Percentiles rank a stretch among this genome's conserved stretches.
These are phyloP conservation scores for Danio tinwini DNA, from an alignment of 2,797 vertebrate genomes.

Conservation along the genomic window DNA sequence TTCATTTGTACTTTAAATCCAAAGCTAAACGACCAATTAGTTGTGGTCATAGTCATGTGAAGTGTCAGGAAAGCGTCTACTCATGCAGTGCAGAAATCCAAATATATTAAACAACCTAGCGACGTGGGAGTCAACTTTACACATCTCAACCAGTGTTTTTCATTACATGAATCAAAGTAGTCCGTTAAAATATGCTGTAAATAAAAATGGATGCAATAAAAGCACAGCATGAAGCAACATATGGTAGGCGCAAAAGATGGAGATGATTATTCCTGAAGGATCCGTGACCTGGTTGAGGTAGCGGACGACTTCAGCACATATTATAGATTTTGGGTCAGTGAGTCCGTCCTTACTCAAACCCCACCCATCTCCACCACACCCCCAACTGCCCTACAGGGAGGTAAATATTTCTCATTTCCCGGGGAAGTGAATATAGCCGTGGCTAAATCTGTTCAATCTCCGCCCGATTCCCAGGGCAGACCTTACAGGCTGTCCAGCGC, in stretches of 20 bases:
- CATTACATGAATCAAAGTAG: conserved; percentile 36
- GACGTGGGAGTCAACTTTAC: background rate
- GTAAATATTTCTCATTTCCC: conserved; percentile 61
- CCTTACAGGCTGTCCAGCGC: conserved; percentile 35
- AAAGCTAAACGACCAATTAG: background rate
- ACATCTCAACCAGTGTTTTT: conserved; percentile 15
- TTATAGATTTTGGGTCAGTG: conserved; percentile 21
- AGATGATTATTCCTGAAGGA: conserved; percentile 24
- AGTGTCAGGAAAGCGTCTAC: background rate
- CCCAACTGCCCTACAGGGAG: conserved; percentile 54
- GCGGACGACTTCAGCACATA: conserved; percentile 8
- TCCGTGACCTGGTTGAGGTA: background rate
- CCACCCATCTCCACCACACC: conserved; percentile 34
- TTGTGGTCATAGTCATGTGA: background rate
- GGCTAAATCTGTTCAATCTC: conserved; percentile 59
- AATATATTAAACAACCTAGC: background rate
- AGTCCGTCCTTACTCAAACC: conserved; percentile 17
- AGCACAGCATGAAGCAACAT: conserved; percentile 4
- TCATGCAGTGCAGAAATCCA: background rate
- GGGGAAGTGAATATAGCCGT: conserved; percentile 63
- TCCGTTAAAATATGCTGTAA: background rate
- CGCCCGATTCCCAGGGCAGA: conserved; percentile 53
- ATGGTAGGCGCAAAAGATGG: conserved; percentile 1
- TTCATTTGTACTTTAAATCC: background rate
- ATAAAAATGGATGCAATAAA: conserved; percentile 20